Percentiles rank a stretch among this genome's conserved stretches.
phyloP scores from a whole-genome alignment of 2,888 invertebrate genomes.

The Leuctra nigra region DNA sequence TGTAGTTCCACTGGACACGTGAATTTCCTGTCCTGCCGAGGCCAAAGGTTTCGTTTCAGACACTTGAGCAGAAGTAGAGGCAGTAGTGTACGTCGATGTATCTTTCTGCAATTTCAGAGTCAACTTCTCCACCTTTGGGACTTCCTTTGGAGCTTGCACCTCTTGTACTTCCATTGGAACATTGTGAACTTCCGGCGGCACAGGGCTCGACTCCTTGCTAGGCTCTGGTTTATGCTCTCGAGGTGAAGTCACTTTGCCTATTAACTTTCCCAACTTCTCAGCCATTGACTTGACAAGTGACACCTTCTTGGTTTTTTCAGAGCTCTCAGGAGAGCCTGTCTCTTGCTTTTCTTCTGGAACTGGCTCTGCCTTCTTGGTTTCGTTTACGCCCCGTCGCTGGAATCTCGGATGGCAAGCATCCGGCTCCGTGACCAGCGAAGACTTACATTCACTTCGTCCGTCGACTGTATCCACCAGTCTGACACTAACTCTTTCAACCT shows the following conservation, averaged over 20 bases:
- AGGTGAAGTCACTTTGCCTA: neutral
- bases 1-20: neutral
- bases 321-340: neutral
- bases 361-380: neutral
- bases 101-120: slow-evolving; percentile 26
- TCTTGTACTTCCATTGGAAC: neutral
- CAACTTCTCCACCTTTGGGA: slow-evolving; percentile 22
- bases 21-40: slow-evolving; percentile 9
- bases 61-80: neutral
- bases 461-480: neutral
- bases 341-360: neutral
- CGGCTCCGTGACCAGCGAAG: neutral
- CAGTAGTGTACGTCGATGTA: slow-evolving; percentile 6
- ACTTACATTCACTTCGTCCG: neutral
- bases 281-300: slow-evolving; percentile 5
- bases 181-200: neutral
- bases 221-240: too few species aligned
- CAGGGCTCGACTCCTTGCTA: too few species aligned
- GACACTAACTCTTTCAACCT: neutral
- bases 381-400: neutral
- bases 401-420: slow-evolving; percentile 10
- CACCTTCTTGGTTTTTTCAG: neutral
- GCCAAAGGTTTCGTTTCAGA: neutral
- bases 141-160: neutral
- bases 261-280: slow-evolving; percentile 3